Evolutionary conservation across 2,797 vertebrate genomes (phyloP).

Genomic region (Anguilla anguilla): DNA sequence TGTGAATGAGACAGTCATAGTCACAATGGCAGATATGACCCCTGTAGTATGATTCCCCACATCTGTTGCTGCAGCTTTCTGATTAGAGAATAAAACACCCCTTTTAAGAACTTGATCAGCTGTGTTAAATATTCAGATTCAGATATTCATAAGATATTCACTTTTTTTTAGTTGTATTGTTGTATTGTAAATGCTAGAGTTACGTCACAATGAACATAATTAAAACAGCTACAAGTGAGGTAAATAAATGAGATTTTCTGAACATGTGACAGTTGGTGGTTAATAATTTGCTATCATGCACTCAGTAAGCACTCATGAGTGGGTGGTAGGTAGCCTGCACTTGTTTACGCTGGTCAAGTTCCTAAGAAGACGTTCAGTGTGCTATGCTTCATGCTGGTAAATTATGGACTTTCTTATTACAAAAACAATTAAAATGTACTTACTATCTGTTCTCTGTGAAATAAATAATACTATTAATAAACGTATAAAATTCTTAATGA

Average conservation of each 20-base stretch:
- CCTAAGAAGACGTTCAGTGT: neutral
- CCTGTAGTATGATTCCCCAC: constrained; percentile 85
- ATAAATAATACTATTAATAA: neutral
- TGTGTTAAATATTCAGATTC: constrained; percentile 34
- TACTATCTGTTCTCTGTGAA: neutral
- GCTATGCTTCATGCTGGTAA: constrained; percentile 1
- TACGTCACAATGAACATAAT: neutral
- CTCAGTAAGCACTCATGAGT: constrained; percentile 43
- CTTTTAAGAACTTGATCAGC: constrained; percentile 1
- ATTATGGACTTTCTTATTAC: neutral
- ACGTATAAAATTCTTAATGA: neutral
- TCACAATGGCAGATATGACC: constrained; percentile 89
- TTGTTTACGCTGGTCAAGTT: constrained; percentile 26
- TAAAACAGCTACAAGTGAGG: neutral
- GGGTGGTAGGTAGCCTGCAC: neutral
- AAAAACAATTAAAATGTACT: neutral
- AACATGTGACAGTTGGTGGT: neutral
- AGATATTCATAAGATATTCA: constrained; percentile 45
- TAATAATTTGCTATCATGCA: constrained; percentile 40
- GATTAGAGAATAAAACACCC: constrained; percentile 41
- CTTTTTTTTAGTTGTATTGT: neutral
- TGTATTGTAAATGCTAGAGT: constrained; percentile 9
- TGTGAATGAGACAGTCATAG: constrained; percentile 81
- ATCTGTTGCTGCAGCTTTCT: constrained; percentile 85
- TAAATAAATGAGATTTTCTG: neutral